Percentiles rank a stretch among this genome's conserved stretches.
phyloP scores from a whole-genome alignment of 2,888 invertebrate species.

The Xanthorhoe spadicearia region DNA sequence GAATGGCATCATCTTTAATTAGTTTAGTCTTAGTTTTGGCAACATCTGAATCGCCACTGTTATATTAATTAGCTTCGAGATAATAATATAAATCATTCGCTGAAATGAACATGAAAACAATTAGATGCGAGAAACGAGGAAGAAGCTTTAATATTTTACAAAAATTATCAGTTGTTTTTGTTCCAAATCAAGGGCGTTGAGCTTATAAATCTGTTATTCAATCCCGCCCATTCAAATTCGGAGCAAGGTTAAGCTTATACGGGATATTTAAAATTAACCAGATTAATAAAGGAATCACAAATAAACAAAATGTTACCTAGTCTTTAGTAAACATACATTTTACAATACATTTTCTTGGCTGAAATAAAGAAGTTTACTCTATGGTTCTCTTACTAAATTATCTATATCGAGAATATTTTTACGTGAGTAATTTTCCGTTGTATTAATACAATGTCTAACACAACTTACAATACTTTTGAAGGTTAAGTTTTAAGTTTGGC shows the following conservation, averaged over 20 bases:
- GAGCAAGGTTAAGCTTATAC: conserved; percentile 42
- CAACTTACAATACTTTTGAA: too few species aligned
- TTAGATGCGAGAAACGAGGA: not conserved
- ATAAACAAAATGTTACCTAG: conserved; percentile 34
- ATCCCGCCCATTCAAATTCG: conserved; percentile 33
- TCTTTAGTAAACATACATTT: not conserved
- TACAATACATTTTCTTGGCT: not conserved
- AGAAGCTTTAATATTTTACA: conserved; percentile 9
- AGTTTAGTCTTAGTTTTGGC: too few species aligned
- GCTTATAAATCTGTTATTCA: conserved; percentile 36
- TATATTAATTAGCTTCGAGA: too few species aligned
- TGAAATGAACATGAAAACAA: not conserved
- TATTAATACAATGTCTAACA: too few species aligned
- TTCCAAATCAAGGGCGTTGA: conserved; percentile 33
- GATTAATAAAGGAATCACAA: conserved; percentile 18
- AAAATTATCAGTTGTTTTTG: conserved; percentile 14
- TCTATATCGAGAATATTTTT: too few species aligned
- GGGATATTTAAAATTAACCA: conserved; percentile 38
- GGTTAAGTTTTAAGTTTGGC: too few species aligned
- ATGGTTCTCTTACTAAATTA: too few species aligned
- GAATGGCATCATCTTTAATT: too few species aligned
- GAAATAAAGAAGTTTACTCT: too few species aligned
- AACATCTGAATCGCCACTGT: too few species aligned
- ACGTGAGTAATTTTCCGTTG: too few species aligned
- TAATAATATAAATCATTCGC: not conserved